Percentiles rank a stretch among this genome's conserved stretches.
Evolutionary conservation across 2,797 vertebrate species (phyloP).

Genomic region (Sardinella longiceps): DNA sequence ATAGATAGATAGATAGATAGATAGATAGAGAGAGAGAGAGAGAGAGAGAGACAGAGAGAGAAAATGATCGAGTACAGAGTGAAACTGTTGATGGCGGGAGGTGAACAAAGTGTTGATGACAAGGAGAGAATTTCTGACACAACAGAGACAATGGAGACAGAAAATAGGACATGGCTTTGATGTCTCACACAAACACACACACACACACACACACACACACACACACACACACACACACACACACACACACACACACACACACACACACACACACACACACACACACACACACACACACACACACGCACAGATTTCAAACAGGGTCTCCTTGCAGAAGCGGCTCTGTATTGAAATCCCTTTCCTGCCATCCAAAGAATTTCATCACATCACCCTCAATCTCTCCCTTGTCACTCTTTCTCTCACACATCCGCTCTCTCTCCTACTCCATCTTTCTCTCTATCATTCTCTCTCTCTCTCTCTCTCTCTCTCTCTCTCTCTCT

Average conservation of each 20-base stretch:
- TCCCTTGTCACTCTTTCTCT: background rate
- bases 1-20: background rate
- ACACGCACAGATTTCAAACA: conserved; percentile 21
- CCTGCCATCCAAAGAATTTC: background rate
- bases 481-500: background rate
- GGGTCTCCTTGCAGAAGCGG: conserved; percentile 45
- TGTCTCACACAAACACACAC: background rate
- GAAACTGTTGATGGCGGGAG: background rate
- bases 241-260: background rate
- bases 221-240: conserved; percentile 25
- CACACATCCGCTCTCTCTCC: background rate
- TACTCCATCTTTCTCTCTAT: background rate
- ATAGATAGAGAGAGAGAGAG: background rate
- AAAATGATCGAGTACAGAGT: background rate
- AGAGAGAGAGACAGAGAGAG: background rate
- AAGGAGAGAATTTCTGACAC: background rate
- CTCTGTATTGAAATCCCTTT: conserved; percentile 30
- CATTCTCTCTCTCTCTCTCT: background rate
- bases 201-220: background rate
- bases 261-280: conserved; percentile 13
- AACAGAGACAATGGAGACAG: background rate
- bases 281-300: conserved; percentile 27
- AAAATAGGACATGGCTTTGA: conserved; percentile 17
- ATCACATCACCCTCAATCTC: background rate
- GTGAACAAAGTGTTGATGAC: background rate